These are phyloP conservation scores for Psylliodes chrysocephalus DNA, from an alignment of 2,888 invertebrate genomes.

Conservation along the genomic window DNA sequence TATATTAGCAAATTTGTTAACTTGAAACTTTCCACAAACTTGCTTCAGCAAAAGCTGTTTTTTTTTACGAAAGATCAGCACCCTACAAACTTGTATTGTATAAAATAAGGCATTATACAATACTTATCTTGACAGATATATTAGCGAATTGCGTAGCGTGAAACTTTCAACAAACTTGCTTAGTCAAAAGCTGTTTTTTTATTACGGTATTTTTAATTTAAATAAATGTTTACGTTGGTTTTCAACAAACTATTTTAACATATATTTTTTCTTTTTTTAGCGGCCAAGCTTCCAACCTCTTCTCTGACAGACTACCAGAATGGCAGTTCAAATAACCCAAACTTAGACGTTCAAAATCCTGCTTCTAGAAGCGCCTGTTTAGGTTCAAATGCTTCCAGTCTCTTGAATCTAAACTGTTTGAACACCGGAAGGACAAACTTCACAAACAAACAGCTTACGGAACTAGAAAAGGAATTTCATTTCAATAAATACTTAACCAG, in stretches of 20 bases:
- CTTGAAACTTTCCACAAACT: too few species aligned
- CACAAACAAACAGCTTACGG: conserved; percentile 98
- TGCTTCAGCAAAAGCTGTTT: too few species aligned
- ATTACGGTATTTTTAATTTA: too few species aligned
- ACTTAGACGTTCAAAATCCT: conserved; percentile 67
- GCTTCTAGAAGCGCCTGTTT: conserved; percentile 63
- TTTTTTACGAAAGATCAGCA: too few species aligned
- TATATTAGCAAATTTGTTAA: too few species aligned
- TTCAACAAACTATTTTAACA: background rate
- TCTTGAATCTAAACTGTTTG: conserved; percentile 64
- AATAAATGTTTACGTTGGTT: too few species aligned
- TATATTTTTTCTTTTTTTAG: conserved; percentile 64
- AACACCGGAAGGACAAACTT: conserved; percentile 98
- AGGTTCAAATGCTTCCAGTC: conserved; percentile 63
- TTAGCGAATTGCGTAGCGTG: too few species aligned
- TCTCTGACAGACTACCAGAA: conserved; percentile 55
- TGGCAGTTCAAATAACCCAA: conserved; percentile 48
- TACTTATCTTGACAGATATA: too few species aligned
- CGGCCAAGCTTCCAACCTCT: conserved; percentile 71
- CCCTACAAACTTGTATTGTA: too few species aligned
- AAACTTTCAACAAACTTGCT: too few species aligned
- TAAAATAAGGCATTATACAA: too few species aligned
- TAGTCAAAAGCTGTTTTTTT: background rate
- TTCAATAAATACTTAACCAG: conserved; percentile 98
- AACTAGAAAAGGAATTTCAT: conserved; percentile 99